phyloP scores from a whole-genome alignment of 2,888 invertebrate species.

The Pinctada fucata region DNA sequence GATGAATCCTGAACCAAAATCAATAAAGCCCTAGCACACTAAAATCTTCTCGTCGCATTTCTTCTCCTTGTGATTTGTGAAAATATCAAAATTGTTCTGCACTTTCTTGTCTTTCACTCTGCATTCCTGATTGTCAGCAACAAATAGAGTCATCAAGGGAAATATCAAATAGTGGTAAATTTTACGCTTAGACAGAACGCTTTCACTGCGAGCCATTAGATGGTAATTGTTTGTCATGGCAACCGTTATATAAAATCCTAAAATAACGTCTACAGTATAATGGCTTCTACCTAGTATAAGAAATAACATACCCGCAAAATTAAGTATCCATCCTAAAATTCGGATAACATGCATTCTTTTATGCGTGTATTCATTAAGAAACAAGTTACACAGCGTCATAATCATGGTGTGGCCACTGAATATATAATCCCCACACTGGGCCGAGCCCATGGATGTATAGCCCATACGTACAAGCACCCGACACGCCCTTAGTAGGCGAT shows the following conservation, averaged over 20 bases:
- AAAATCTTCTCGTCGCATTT: not conserved
- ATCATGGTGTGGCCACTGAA: not conserved
- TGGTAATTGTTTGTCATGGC: not conserved
- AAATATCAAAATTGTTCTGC: not conserved
- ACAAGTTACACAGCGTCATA: not conserved
- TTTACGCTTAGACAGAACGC: not conserved
- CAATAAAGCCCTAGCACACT: no score
- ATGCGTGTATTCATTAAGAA: not conserved
- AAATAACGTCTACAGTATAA: not conserved
- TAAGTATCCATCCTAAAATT: not conserved
- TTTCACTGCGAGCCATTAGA: not conserved
- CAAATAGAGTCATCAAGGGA: not conserved
- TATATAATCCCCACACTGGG: slow-evolving; percentile 1
- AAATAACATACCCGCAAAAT: not conserved
- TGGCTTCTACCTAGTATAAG: not conserved
- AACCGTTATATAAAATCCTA: not conserved
- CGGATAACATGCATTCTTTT: not conserved
- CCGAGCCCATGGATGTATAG: not conserved
- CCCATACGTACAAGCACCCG: not conserved
- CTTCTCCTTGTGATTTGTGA: not conserved
- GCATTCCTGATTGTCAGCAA: not conserved
- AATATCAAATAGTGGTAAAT: not conserved
- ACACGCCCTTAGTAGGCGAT: not conserved
- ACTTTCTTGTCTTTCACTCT: not conserved
- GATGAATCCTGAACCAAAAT: no score